These are phyloP conservation scores for Cydia fagiglandana DNA, from an alignment of 1,140 invertebrate genomes.

Conservation along the genomic window DNA sequence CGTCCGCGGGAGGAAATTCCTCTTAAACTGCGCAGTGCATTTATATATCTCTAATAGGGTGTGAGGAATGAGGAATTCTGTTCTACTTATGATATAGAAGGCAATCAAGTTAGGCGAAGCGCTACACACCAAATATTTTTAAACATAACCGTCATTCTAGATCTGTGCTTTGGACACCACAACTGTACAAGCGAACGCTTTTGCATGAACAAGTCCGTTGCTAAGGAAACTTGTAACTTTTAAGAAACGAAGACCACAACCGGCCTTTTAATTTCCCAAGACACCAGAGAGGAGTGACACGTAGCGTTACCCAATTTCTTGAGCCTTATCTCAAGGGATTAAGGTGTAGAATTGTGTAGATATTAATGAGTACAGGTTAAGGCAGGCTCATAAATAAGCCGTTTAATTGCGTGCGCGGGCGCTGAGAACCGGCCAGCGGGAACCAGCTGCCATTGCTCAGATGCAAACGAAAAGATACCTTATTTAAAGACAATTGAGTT, in stretches of 20 bases:
- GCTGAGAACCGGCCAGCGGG: constrained; percentile 6
- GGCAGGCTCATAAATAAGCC: constrained; percentile 13
- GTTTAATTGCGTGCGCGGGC: constrained; percentile 12
- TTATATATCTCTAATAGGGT: too few species aligned
- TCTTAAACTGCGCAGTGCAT: too few species aligned
- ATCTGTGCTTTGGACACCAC: too few species aligned
- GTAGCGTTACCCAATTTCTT: not conserved
- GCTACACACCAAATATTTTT: too few species aligned
- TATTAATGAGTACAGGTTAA: not conserved
- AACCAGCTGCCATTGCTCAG: not conserved
- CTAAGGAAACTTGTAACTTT: not conserved
- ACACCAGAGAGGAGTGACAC: constrained; percentile 11
- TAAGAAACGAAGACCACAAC: constrained; percentile 12
- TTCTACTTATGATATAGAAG: too few species aligned
- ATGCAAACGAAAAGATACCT: not conserved
- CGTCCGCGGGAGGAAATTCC: too few species aligned
- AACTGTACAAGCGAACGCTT: not conserved
- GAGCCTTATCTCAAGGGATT: not conserved
- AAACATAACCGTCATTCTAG: too few species aligned
- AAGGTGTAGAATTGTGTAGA: not conserved
- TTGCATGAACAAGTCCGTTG: not conserved
- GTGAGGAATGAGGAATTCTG: too few species aligned
- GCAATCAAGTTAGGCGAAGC: too few species aligned
- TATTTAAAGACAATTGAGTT: not conserved
- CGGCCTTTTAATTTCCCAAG: constrained; percentile 14